Evolutionary conservation across 1,140 invertebrate genomes (phyloP), one percentile per base, ranked within the genome.

Genomic region (Ptiloglossa arizonensis): DNA sequence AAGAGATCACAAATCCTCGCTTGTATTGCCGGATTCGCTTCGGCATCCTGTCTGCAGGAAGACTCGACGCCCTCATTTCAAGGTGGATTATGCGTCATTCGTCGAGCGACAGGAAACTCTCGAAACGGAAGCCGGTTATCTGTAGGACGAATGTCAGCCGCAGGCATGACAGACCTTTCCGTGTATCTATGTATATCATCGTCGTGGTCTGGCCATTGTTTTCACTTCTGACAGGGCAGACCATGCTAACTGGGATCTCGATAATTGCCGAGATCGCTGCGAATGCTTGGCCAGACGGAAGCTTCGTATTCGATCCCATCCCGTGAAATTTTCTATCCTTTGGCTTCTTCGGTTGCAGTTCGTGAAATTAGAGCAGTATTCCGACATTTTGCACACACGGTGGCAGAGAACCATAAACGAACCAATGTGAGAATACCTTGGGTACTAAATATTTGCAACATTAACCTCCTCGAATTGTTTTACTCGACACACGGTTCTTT

Each of bases 81-180:
- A 38, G 29, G 38, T n/a, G 77, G 67, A 83, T 83, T 83, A 85
- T 84, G 60, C 64, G 67, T 80, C 70, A 76, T 72, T 82, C 81
- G 80, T 62, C 63, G 80, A 48, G 75, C 46, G 67, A 38, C 80
- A 69, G 80, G 82, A 79, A 80, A 48, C 32, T 22, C 32, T 60
- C 41, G 60, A 52, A 82, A 79, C 80, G 76, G 82, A 80, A 79
- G 54, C 76, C 24, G 48, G 80, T 82, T 79, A 82, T 84, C 82
- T 74, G 44, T 9, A 41, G 74, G 63, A 22, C 44, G 56, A 68
- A 72, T 69, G 74, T 83, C 80, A 83, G 48, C 46, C 75, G 32
- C 46, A 35, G 27, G 56, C 64, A 24, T 62, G 80, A 79, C 80
- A 63, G 54, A 27, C 57, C 80, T 66, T 82, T 82, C 82, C 69